Conservation (phyloP, 2,113 vertebrate species). For the Aspidoscelis tigris region DNA sequence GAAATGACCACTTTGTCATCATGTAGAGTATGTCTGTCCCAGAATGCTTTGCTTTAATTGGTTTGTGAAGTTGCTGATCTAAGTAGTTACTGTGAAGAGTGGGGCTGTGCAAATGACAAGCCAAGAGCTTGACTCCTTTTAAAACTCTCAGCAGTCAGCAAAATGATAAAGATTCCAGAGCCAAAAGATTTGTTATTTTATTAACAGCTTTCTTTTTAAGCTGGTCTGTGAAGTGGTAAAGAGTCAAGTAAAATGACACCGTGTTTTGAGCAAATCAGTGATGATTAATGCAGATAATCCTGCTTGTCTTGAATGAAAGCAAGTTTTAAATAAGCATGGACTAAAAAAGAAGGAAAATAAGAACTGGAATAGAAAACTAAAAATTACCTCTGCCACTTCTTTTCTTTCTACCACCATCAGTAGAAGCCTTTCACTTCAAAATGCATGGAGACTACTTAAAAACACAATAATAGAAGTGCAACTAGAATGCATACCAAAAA, state of each 20-base stretch:
- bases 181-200: conserved; percentile 15
- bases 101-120: conserved; percentile 29
- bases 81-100: conserved; percentile 34
- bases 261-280: conserved; percentile 38
- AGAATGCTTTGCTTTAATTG: conserved; percentile 55
- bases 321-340: conserved; percentile 16
- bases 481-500: too few relatives aligned
- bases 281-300: conserved; percentile 32
- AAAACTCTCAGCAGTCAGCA: conserved; percentile 34
- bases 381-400: neutral
- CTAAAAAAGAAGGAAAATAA: neutral
- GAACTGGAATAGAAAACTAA: neutral
- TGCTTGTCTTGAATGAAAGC: conserved; percentile 37
- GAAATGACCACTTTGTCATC: conserved; percentile 24
- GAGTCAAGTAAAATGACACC: neutral
- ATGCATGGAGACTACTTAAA: too few relatives aligned
- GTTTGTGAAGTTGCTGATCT: conserved; percentile 46
- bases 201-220: conserved; percentile 2
- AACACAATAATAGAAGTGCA: too few relatives aligned
- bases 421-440: too few relatives aligned
- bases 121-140: conserved; percentile 34
- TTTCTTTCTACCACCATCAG: neutral
- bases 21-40: conserved; percentile 2
- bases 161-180: conserved; percentile 21
- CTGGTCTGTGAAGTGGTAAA: neutral